phyloP scores from a whole-genome alignment of 2,113 vertebrate species.

The Heptranchias perlo region DNA sequence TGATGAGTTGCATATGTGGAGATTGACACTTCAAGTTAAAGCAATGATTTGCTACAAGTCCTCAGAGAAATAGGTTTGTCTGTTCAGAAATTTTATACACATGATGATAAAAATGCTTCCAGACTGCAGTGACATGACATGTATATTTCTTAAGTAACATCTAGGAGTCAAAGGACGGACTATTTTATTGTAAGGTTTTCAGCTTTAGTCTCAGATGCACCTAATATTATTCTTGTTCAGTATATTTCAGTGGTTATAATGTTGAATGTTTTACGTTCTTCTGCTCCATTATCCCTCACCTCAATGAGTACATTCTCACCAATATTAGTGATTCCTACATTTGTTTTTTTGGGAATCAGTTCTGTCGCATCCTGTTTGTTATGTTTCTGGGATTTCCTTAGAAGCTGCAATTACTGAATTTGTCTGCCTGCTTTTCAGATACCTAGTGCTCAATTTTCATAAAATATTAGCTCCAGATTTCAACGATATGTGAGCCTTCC shows the following conservation, averaged over 20 bases:
- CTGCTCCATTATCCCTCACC: neutral
- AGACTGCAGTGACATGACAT: neutral
- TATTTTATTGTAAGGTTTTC: neutral
- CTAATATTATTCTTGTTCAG: neutral
- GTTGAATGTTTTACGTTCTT: neutral
- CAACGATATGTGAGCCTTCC: neutral
- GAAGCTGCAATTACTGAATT: neutral
- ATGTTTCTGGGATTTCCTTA: neutral
- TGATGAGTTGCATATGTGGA: neutral
- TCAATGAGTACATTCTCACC: neutral
- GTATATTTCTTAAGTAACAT: neutral
- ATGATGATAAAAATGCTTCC: slow-evolving; percentile 7
- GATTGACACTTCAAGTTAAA: neutral
- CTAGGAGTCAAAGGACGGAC: neutral
- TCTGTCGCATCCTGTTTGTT: neutral
- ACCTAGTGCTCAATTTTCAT: neutral
- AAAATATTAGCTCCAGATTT: slow-evolving; percentile 6
- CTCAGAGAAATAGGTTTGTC: neutral
- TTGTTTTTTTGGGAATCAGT: neutral
- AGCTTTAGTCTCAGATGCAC: neutral
- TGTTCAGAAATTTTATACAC: neutral
- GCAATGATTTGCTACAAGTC: neutral
- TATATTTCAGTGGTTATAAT: neutral
- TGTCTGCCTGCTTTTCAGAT: neutral
- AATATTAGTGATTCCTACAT: neutral